A percentile compares a stretch with the other conserved stretches of the same genome.
These are phyloP conservation scores for Colletes latitarsis DNA, from an alignment of 1,140 invertebrate genomes.

Conservation along the genomic window DNA sequence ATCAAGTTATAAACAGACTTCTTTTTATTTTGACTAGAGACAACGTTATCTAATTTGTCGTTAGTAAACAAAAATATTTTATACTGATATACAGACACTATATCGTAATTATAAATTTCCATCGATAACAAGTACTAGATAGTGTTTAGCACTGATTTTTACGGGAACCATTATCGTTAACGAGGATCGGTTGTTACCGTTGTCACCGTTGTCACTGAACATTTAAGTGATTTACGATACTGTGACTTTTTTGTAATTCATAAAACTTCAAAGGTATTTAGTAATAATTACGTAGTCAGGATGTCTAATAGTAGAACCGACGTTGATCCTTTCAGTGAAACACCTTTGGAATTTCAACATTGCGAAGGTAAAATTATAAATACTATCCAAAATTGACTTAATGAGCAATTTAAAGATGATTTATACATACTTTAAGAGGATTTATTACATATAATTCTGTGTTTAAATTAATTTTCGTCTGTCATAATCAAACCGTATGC, in stretches of 20 bases:
- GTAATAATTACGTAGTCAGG: constrained; percentile 12
- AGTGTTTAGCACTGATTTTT: not conserved
- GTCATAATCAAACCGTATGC: not conserved
- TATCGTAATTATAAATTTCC: not conserved
- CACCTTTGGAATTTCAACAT: constrained; percentile 59
- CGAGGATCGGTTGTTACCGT: not conserved
- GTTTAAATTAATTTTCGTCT: not conserved
- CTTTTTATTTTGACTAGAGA: not conserved
- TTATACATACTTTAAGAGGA: not conserved
- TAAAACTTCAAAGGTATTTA: not conserved
- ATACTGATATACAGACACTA: not conserved
- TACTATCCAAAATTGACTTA: not conserved
- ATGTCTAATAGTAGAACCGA: constrained; percentile 67
- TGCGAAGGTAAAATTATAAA: constrained; percentile 51
- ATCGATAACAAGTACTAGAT: constrained; percentile 6
- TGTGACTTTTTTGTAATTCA: not conserved
- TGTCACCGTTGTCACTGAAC: not conserved
- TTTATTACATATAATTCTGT: not conserved
- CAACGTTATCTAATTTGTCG: no score
- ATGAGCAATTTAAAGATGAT: not conserved
- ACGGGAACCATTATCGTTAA: no score
- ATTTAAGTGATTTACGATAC: not conserved
- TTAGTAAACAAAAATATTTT: not conserved
- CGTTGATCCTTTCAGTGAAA: constrained; percentile 73
- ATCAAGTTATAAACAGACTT: not conserved